These are phyloP conservation scores for Sceliomorpha sp. DNA, from an alignment of 2,888 invertebrate species.

Conservation along the genomic window DNA sequence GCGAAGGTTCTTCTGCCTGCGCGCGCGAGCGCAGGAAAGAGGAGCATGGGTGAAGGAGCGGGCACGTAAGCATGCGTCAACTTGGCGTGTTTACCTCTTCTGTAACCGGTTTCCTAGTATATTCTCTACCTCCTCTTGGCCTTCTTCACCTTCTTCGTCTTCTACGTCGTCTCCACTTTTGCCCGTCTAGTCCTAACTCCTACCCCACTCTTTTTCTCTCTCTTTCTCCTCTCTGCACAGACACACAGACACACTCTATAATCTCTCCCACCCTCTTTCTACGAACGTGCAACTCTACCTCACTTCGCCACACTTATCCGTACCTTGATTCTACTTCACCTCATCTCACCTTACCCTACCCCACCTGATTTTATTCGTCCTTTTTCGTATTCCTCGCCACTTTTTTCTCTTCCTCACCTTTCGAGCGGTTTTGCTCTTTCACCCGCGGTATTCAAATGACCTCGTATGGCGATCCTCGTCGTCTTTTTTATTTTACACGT, in stretches of 20 bases:
- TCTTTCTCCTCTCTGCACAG: no score
- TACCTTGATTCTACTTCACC: no score
- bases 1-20: conserved; percentile 19
- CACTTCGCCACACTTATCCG: no score
- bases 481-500: conserved; percentile 30
- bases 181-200: no score
- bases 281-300: no score
- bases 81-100: conserved; percentile 77
- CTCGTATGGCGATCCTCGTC: conserved; percentile 40
- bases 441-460: conserved; percentile 52
- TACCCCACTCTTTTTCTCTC: no score
- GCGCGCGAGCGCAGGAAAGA: conserved; percentile 51
- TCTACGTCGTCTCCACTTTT: conserved; percentile 34
- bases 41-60: conserved; percentile 62
- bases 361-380: conserved; percentile 43
- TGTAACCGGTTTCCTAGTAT: conserved; percentile 70
- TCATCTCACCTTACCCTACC: conserved; percentile 42
- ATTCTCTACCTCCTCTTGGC: conserved; percentile 29
- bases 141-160: conserved; percentile 13
- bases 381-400: conserved; percentile 47
- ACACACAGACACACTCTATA: no score
- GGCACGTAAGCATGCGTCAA: no score
- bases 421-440: conserved; percentile 46
- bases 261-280: no score
- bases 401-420: conserved; percentile 27